Base-by-base conservation (phyloP, 2,797 vertebrate genomes). In the Vespertilio murinus region DNA sequence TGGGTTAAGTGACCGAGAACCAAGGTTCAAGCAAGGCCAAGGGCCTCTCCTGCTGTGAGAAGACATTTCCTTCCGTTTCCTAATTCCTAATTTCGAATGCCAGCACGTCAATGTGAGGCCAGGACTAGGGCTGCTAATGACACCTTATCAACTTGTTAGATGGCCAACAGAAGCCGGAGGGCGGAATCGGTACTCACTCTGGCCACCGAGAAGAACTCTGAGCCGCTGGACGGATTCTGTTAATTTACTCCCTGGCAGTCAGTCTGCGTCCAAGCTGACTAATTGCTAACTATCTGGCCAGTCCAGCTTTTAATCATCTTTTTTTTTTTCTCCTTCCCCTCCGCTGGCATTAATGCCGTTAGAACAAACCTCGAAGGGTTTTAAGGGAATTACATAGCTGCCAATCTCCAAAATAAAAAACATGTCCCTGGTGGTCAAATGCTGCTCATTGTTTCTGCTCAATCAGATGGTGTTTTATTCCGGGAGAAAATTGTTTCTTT, bases 371-470 rank as follows among this genome's bases (percentile, higher is more conserved):
- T 86, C 38, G 23, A 11, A 73, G 42, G 30, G 45, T 78, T 88
- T 89, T 91, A 56, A 73, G 59, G 79, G 70, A 92, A 89, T 87
- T 69, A 69, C n/a, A 54, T 45, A 47, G 38, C 64, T 96, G 88
- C 61, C 7, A 33, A 67, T 71, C 47, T 91, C 86, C 56, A 33
- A 85, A 81, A 91, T 88, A 65, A 92, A 96, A 96, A 85, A 75
- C 79, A 78, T 88, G 88, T 74, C 70, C 88, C 71, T 35, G 9
- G 71, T 83, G 86, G 45, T 73, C 69, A 89, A 75, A 92, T 54
- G 61, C 73, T 88, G 75, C 14, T 70, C 69, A 30, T 84, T 82
- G 47, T 91, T 77, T 74, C 56, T 70, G 54, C 47, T 82, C 74
- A 85, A 94, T 84, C 65, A 70, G 70, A 88, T 83, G 38, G 69